phyloP scores from a whole-genome alignment of 2,888 invertebrate species.

The Myathropa florea region DNA sequence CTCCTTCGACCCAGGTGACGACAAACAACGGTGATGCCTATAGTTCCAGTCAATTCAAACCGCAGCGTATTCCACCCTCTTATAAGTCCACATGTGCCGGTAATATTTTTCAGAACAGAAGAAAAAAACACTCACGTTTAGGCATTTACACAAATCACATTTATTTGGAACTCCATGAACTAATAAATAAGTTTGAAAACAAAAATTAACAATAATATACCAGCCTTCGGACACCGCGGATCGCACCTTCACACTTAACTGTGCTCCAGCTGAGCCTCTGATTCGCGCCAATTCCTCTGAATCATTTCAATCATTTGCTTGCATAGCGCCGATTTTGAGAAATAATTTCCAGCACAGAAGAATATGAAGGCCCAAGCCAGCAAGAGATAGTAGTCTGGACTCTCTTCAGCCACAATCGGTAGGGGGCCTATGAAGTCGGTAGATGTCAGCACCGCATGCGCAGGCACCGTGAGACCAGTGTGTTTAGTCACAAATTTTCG shows the following conservation, averaged over 20 bases:
- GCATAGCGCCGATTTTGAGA: slow-evolving; percentile 89
- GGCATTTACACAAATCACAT: slow-evolving; percentile 33
- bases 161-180: slow-evolving; percentile 47
- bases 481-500: slow-evolving; percentile 88
- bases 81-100: no score
- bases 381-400: slow-evolving; percentile 90
- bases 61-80: no score
- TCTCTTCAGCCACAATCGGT: slow-evolving; percentile 87
- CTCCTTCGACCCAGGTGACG: no score
- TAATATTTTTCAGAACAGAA: neutral
- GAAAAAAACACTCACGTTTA: neutral
- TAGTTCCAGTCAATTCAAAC: no score
- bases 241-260: slow-evolving; percentile 23
- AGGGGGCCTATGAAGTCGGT: slow-evolving; percentile 91
- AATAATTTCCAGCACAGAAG: slow-evolving; percentile 87
- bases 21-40: no score
- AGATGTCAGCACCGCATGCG: slow-evolving; percentile 85
- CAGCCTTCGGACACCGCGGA: neutral
- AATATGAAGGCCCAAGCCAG: slow-evolving; percentile 93
- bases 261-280: slow-evolving; percentile 83
- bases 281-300: slow-evolving; percentile 92
- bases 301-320: slow-evolving; percentile 90
- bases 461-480: slow-evolving; percentile 85
- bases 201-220: slow-evolving; percentile 30
- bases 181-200: slow-evolving; percentile 46